A percentile compares a stretch with the other conserved stretches of the same genome.
Evolutionary conservation across 2,113 vertebrate species (phyloP).

Genomic region (Gobiocypris rarus): DNA sequence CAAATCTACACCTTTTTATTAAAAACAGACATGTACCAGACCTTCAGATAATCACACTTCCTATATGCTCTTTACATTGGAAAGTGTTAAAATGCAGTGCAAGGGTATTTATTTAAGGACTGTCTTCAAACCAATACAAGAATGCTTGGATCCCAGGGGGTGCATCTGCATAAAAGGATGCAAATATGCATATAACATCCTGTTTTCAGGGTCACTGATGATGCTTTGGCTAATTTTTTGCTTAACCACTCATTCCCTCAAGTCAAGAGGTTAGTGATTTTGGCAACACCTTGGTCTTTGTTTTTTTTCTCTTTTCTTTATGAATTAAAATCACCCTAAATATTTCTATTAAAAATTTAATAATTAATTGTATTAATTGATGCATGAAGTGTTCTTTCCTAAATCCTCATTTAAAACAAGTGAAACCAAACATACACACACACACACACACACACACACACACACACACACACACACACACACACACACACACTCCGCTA

Average conservation of each 20-base stretch:
- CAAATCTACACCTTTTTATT: not conserved
- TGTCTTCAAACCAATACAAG: not conserved
- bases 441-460: too few species aligned
- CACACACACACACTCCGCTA: too few species aligned
- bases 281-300: slow-evolving; percentile 3
- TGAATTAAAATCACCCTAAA: not conserved
- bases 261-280: slow-evolving; percentile 54
- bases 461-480: too few species aligned
- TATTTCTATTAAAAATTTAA: too few species aligned
- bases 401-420: too few species aligned
- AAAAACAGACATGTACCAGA: slow-evolving; percentile 12
- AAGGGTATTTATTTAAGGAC: not conserved
- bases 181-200: slow-evolving; percentile 16
- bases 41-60: not conserved
- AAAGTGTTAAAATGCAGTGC: not conserved
- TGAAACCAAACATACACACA: too few species aligned
- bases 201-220: slow-evolving; percentile 64
- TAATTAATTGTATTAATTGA: not conserved
- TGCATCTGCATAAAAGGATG: not conserved
- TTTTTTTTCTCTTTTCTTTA: not conserved
- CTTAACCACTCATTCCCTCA: not conserved
- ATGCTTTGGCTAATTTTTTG: slow-evolving; percentile 59
- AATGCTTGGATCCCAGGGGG: not conserved
- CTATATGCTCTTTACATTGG: not conserved
- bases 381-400: too few species aligned